These are phyloP conservation scores for Pedetes capensis DNA, from an alignment of 2,113 vertebrate species.

Conservation along the genomic window DNA sequence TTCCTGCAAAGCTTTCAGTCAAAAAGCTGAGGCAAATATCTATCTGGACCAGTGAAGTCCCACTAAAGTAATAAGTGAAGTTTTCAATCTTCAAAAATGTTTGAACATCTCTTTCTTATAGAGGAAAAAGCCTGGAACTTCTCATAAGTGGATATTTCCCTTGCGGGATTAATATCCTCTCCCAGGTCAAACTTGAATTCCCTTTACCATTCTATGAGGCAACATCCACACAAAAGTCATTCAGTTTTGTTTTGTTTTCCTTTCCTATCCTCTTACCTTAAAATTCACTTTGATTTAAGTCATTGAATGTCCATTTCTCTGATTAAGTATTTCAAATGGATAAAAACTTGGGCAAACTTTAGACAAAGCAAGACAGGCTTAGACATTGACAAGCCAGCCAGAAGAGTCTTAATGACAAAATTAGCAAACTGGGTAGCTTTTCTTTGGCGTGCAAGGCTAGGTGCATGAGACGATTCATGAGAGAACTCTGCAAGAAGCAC, in stretches of 20 bases:
- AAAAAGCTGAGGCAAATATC: slow-evolving; percentile 48
- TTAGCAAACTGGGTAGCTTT: neutral
- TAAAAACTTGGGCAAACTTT: neutral
- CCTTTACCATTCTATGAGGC: neutral
- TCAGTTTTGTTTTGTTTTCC: neutral
- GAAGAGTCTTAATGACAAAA: neutral
- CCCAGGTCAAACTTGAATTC: neutral
- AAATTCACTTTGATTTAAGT: slow-evolving; percentile 32
- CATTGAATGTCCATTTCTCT: slow-evolving; percentile 6
- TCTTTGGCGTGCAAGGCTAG: neutral
- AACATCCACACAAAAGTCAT: slow-evolving; percentile 40
- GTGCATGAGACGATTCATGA: neutral
- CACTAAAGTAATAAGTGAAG: slow-evolving; percentile 60
- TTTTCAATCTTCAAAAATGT: slow-evolving; percentile 65
- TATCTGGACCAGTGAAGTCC: slow-evolving; percentile 31
- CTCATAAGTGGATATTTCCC: slow-evolving; percentile 57
- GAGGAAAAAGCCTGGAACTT: slow-evolving; percentile 27
- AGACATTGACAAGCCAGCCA: slow-evolving; percentile 50
- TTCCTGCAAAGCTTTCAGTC: slow-evolving; percentile 4
- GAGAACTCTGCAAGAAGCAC: slow-evolving; percentile 30
- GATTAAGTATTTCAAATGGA: neutral
- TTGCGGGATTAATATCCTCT: neutral
- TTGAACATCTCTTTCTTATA: slow-evolving; percentile 29
- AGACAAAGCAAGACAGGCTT: slow-evolving; percentile 36
- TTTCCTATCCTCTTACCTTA: slow-evolving; percentile 9